Conservation (phyloP, 2,888 invertebrate species). For the Phengaris alcon region DNA sequence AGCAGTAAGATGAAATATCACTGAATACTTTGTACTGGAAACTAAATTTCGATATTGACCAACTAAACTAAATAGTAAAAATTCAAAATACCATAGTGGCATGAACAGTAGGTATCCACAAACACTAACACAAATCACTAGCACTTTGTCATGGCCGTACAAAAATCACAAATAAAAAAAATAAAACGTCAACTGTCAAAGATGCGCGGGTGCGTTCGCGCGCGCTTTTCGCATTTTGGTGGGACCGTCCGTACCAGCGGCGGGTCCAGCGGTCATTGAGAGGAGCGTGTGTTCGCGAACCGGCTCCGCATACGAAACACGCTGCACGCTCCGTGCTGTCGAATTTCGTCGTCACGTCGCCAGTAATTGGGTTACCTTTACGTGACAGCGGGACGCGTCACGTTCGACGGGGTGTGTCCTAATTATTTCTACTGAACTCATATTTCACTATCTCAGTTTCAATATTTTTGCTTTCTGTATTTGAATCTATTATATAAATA, state of each 20-base stretch:
- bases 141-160: slow-evolving; percentile 27
- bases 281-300: slow-evolving; percentile 69
- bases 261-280: slow-evolving; percentile 83
- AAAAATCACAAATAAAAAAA: slow-evolving; percentile 44
- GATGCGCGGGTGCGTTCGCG: slow-evolving; percentile 56
- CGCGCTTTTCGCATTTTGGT: slow-evolving; percentile 66
- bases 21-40: not conserved
- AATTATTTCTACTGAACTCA: slow-evolving; percentile 68
- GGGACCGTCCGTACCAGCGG: slow-evolving; percentile 41
- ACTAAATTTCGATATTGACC: not conserved
- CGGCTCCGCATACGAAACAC: slow-evolving; percentile 73
- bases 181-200: slow-evolving; percentile 53
- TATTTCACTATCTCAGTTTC: slow-evolving; percentile 37
- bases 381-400: slow-evolving; percentile 66
- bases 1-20: not conserved
- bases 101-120: slow-evolving; percentile 24
- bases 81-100: not conserved
- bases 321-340: slow-evolving; percentile 56
- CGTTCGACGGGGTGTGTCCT: slow-evolving; percentile 66
- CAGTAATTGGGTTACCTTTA: slow-evolving; percentile 76
- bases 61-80: not conserved
- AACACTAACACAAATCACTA: slow-evolving; percentile 32
- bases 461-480: not conserved
- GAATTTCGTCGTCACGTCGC: slow-evolving; percentile 70
- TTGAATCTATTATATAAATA: too few relatives aligned